Evolutionary conservation across 2,113 vertebrate genomes (phyloP).

Genomic region (Apodemus sylvaticus): DNA sequence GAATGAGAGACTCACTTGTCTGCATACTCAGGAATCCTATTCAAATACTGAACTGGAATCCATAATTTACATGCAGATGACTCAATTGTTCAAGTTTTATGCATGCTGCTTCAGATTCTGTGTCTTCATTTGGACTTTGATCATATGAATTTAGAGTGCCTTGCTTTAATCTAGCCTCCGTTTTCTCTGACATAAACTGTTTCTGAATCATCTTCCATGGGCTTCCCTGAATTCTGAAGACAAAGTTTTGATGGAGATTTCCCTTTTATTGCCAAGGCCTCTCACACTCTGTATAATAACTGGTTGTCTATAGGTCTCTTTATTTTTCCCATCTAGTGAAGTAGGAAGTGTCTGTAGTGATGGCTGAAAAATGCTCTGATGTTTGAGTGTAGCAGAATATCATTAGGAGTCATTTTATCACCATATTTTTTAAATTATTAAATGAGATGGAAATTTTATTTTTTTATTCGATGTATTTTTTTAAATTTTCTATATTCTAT

Average conservation of each 20-base stretch:
- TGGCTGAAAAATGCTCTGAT: neutral
- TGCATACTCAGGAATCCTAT: neutral
- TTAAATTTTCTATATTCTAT: no score
- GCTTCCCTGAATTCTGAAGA: neutral
- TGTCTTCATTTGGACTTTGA: neutral
- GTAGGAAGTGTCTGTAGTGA: neutral
- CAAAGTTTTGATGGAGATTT: neutral
- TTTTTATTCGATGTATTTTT: no score
- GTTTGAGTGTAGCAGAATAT: neutral
- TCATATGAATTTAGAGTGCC: neutral
- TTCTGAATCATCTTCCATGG: neutral
- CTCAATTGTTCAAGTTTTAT: neutral
- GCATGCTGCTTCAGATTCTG: neutral
- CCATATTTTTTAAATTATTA: neutral
- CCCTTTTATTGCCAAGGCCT: neutral
- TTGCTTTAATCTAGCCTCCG: neutral
- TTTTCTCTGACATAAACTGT: neutral
- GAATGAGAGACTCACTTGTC: neutral
- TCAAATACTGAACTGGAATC: neutral
- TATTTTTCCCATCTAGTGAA: neutral
- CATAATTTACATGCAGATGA: neutral
- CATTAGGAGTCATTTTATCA: neutral
- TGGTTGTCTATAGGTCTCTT: neutral
- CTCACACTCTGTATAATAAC: neutral
- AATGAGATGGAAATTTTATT: no score